These are phyloP conservation scores for Seladonia tumulorum DNA, from an alignment of 2,888 invertebrate species.

Conservation along the genomic window DNA sequence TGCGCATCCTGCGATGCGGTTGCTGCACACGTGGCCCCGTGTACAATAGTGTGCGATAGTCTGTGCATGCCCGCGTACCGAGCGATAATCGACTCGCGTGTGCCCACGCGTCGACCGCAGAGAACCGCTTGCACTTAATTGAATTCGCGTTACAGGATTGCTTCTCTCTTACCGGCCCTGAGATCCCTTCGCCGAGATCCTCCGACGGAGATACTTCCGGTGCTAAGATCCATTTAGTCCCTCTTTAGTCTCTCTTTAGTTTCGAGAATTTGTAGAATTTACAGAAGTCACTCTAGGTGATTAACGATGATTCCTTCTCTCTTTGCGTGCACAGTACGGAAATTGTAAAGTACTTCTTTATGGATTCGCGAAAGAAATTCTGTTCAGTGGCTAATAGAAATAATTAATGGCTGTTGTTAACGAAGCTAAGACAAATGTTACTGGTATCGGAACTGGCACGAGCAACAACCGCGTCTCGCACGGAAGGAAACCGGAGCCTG, in stretches of 20 bases:
- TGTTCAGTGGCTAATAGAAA: too few relatives aligned
- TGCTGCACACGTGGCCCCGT: constrained; percentile 31
- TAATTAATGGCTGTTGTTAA: not conserved
- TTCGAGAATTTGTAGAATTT: too few relatives aligned
- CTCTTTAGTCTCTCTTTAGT: not conserved
- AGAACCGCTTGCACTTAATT: constrained; percentile 74
- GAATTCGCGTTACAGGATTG: constrained; percentile 70
- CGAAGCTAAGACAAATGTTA: not conserved
- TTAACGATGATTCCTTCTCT: not conserved
- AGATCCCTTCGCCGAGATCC: not conserved
- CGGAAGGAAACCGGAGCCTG: not conserved
- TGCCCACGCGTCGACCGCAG: constrained; percentile 78
- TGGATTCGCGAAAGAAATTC: too few relatives aligned
- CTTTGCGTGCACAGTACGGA: too few relatives aligned
- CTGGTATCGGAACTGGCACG: not conserved
- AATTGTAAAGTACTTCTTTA: too few relatives aligned
- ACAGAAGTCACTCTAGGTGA: not conserved
- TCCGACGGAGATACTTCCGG: not conserved
- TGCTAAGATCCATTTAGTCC: not conserved
- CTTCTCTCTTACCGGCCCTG: not conserved
- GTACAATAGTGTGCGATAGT: not conserved
- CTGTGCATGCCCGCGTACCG: constrained; percentile 25
- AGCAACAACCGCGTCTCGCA: not conserved
- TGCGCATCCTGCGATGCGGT: constrained; percentile 35
- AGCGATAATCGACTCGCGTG: constrained; percentile 56